Evolutionary conservation across 92 coral and sea anemone species (phyloP), one percentile per base, ranked within the genome.

Genomic region (Umimayanthus kanabou): DNA sequence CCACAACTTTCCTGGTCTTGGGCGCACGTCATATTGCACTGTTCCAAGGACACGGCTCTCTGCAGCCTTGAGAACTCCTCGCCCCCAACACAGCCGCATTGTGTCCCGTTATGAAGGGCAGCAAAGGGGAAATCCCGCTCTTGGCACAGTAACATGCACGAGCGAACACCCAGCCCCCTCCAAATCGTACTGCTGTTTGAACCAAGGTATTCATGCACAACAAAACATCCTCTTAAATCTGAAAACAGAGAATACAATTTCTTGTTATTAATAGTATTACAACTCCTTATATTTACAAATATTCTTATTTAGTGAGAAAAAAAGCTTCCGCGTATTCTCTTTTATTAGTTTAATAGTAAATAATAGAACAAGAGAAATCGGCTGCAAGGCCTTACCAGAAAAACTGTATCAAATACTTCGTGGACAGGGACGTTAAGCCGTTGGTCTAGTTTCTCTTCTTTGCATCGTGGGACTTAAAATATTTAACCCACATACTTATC

Each of bases 211-310:
- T 88, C 94, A 64, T 95, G 96, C 23, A 95, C 92, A 30, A 87
- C 85, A 64, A 77, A 95, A 77, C 98, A 95, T 20, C 98, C 98
- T 50, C 85, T 85, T 43, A 90, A 93, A 89, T 91, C 98, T 95
- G 79, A 26, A 86, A 64, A 40, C 23, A 20, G 50, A 75, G 10
- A 37, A 37, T 37, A 37, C 14, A 20, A 29, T 33, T 47, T 47
- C 9, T 6, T 10, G 4, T 10, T 25, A 67, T 25, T 23, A 2
- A 23, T 8, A 2, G 13, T 67, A 5, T 28, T 67, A 14, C 29
- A 14, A 23, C 18, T 67, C 30, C 30, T 8, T 33, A 33, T 0
- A 9, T 4, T 45, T 6, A 45, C 6, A 45, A 45, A 45, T 45
- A 45, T 45, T 9, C 58, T 47, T 47, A 8, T 47, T 13, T 47